Evolutionary conservation across 1,140 invertebrate species (phyloP).

Genomic region (Camponotus vicinus): DNA sequence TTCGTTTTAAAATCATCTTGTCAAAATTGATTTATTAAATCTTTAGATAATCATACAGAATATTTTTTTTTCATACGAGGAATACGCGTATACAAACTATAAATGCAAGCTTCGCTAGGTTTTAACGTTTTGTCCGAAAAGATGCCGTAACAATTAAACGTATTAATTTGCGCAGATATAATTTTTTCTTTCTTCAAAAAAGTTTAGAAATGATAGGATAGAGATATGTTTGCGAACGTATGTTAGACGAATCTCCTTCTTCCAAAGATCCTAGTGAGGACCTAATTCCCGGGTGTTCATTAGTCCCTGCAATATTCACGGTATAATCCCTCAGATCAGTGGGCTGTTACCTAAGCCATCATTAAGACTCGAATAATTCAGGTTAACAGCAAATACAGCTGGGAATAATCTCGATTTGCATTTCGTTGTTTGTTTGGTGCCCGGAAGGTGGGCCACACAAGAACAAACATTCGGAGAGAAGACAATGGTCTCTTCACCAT

Average conservation of each 20-base stretch:
- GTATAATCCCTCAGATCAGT: slow-evolving; percentile 86
- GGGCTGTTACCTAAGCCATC: slow-evolving; percentile 85
- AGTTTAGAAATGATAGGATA: background rate
- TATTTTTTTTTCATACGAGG: background rate
- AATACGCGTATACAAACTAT: background rate
- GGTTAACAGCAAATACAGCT: slow-evolving; percentile 83
- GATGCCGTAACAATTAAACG: background rate
- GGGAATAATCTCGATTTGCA: slow-evolving; percentile 86
- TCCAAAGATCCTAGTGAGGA: slow-evolving; percentile 67
- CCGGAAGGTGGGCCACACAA: slow-evolving; percentile 64
- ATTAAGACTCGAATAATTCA: slow-evolving; percentile 87
- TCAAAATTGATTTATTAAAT: background rate
- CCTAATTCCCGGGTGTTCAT: slow-evolving; percentile 81
- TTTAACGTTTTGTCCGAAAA: background rate
- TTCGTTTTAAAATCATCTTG: background rate
- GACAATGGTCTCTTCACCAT: slow-evolving; percentile 41
- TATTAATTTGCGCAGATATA: background rate
- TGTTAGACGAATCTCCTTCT: slow-evolving; percentile 63
- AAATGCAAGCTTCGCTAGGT: background rate
- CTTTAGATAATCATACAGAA: background rate
- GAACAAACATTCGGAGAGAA: slow-evolving; percentile 78
- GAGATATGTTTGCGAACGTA: background rate
- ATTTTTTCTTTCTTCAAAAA: slow-evolving; percentile 17
- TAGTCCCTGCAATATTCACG: slow-evolving; percentile 84
- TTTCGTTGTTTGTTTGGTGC: slow-evolving; percentile 81